A percentile compares a stretch with the other conserved stretches of the same genome.
Conservation (phyloP, 2,888 invertebrate species). For the Volucella bombylans region DNA sequence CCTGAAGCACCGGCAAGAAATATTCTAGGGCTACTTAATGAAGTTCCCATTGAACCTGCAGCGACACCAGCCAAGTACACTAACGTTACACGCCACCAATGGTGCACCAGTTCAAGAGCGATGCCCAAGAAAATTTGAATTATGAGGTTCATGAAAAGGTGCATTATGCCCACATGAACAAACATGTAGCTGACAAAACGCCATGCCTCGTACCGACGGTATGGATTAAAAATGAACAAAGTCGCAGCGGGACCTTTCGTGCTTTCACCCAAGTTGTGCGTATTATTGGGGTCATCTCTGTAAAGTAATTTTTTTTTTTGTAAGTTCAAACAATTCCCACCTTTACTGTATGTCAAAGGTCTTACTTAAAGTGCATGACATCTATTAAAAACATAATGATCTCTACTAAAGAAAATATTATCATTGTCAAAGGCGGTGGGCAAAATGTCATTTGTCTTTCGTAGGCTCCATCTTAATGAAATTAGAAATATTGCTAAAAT, state of each 20-base stretch:
- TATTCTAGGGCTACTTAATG: slow-evolving; percentile 90
- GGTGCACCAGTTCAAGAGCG: slow-evolving; percentile 97
- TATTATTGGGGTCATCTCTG: slow-evolving; percentile 81
- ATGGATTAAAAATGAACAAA: slow-evolving; percentile 94
- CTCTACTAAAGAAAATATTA: slow-evolving; percentile 93
- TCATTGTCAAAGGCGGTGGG: slow-evolving; percentile 96
- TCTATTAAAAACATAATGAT: slow-evolving; percentile 87
- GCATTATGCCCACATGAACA: slow-evolving; percentile 95
- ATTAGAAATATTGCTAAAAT: slow-evolving; percentile 83
- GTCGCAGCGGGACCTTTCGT: slow-evolving; percentile 90
- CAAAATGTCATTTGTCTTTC: slow-evolving; percentile 95
- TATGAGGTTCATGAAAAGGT: slow-evolving; percentile 93
- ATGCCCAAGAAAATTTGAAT: slow-evolving; percentile 96
- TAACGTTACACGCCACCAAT: slow-evolving; percentile 94
- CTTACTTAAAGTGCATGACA: slow-evolving; percentile 81
- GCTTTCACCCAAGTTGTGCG: slow-evolving; percentile 80
- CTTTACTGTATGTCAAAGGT: slow-evolving; percentile 58
- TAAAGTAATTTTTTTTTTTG: slow-evolving; percentile 11
- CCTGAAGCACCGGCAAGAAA: slow-evolving; percentile 96
- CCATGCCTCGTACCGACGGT: slow-evolving; percentile 94
- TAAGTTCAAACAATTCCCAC: neutral
- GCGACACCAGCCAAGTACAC: slow-evolving; percentile 93
- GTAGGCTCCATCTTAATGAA: slow-evolving; percentile 89
- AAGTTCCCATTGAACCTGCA: slow-evolving; percentile 92
- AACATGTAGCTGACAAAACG: slow-evolving; percentile 97